A percentile compares a stretch with the other conserved stretches of the same genome.
These are phyloP conservation scores for Esperia sulphurella DNA, from an alignment of 2,888 invertebrate genomes.

Conservation along the genomic window DNA sequence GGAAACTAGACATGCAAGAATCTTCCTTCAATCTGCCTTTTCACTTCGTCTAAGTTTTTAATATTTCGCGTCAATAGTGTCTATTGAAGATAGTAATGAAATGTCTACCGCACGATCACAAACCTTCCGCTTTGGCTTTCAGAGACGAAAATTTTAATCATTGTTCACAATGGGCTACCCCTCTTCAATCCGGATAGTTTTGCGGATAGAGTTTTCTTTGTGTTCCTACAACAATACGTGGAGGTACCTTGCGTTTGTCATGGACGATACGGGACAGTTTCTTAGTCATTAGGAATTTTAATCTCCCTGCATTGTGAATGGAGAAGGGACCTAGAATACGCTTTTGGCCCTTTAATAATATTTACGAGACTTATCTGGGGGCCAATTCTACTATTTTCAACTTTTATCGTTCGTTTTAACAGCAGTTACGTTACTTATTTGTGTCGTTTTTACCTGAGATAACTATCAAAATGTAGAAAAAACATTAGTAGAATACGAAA, in stretches of 20 bases:
- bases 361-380: no score
- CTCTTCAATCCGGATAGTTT: conserved; percentile 8
- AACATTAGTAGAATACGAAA: no score
- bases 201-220: conserved; percentile 11
- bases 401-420: no score
- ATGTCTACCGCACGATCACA: conserved; percentile 16
- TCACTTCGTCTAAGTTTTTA: conserved; percentile 17
- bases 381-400: no score
- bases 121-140: conserved; percentile 12
- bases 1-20: no score
- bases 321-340: no score
- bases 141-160: conserved; percentile 26
- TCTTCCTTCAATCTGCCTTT: conserved; percentile 1
- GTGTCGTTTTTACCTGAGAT: no score
- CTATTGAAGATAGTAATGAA: conserved; percentile 19
- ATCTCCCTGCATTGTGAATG: neutral
- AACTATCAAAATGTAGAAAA: no score
- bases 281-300: neutral
- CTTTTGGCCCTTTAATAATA: no score
- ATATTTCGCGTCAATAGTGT: conserved; percentile 20
- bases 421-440: no score
- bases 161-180: conserved; percentile 18
- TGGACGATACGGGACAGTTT: neutral
- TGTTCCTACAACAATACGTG: conserved; percentile 9
- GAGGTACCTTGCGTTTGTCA: neutral